Conservation (phyloP, 2,113 vertebrate species). For the Bothrops jararaca region DNA sequence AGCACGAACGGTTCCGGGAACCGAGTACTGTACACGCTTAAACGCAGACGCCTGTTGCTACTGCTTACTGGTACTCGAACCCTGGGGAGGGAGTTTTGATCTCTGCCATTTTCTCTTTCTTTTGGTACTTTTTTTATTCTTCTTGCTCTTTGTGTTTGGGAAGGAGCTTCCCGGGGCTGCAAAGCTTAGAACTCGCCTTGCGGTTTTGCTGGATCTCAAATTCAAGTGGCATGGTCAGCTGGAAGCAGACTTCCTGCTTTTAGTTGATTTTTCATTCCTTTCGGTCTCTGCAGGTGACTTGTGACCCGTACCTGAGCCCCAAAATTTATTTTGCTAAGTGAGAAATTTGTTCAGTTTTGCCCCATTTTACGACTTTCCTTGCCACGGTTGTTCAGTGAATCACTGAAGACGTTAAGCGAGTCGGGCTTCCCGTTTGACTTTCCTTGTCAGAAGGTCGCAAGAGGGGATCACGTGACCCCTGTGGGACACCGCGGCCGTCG, state of each 20-base stretch:
- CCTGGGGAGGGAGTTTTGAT: constrained; percentile 51
- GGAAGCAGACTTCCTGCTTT: constrained; percentile 41
- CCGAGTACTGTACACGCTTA: constrained; percentile 51
- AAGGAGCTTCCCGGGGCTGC: neutral
- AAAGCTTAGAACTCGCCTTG: no score
- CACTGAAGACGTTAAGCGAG: no score
- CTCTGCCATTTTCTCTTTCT: constrained; percentile 48
- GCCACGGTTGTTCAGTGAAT: no score
- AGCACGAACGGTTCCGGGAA: constrained; percentile 18
- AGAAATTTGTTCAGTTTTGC: no score
- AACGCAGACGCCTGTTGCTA: constrained; percentile 35
- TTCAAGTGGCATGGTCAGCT: neutral
- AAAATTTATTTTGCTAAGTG: neutral
- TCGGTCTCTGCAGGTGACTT: constrained; percentile 52
- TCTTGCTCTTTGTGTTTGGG: neutral
- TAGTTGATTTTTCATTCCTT: constrained; percentile 49
- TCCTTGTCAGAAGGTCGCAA: no score
- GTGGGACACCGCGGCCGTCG: no score
- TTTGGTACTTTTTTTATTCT: constrained; percentile 37
- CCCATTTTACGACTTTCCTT: no score
- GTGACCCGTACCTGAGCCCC: constrained; percentile 18
- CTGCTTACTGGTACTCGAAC: constrained; percentile 52
- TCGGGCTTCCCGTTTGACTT: no score
- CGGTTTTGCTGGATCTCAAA: neutral
- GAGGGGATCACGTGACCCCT: no score